Evolutionary conservation across 2,113 vertebrate species (phyloP), one percentile per base, ranked within the genome.

Genomic region (Heteronetta atricapilla): DNA sequence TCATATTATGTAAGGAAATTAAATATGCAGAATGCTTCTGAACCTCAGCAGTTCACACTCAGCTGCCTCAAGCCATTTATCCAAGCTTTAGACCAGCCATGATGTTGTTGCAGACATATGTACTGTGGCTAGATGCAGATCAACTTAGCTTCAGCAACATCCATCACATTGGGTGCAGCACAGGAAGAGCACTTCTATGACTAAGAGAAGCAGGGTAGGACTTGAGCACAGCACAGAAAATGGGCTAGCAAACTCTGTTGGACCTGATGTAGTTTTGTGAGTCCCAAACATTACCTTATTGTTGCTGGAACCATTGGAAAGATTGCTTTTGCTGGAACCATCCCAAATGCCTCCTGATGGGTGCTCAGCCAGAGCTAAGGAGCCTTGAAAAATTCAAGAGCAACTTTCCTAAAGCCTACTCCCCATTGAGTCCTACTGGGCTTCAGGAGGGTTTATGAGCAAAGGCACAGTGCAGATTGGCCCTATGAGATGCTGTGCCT

Each of bases 101-200:
- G 2, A 29, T 21, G 25, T 40, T 86, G 59, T 55, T 86, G 34
- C 36, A 77, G 55, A n/a, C 13, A 58, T 8, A n/a, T 13, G 25
- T 10, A 22, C 25, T 59, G 11, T 25, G 19, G 34, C 31, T 67
- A 70, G 74, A 50, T 8, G n/a, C 5, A 75, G 64, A 66, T 23
- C 55, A 83, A 50, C 19, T 46, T 22, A 80, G 26, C 33, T 72
- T 66, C 76, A 73, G 33, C 4, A 4, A 64, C 19, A 29, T 42
- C 18, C 28, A 7, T 48, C 63, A 36, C 33, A 38, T 86, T 48
- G 56, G 50, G 72, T 56, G 26, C 52, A 60, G 72, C 66, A 38
- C 33, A 68, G 63, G 66, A 42, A 1, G 6, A 46, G 12, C 23
- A 28, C 3, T 64, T 56, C 14, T 67, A 44, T 0, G 0, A 40